phyloP scores from a whole-genome alignment of 2,113 vertebrate species.

The Zapornia atra region DNA sequence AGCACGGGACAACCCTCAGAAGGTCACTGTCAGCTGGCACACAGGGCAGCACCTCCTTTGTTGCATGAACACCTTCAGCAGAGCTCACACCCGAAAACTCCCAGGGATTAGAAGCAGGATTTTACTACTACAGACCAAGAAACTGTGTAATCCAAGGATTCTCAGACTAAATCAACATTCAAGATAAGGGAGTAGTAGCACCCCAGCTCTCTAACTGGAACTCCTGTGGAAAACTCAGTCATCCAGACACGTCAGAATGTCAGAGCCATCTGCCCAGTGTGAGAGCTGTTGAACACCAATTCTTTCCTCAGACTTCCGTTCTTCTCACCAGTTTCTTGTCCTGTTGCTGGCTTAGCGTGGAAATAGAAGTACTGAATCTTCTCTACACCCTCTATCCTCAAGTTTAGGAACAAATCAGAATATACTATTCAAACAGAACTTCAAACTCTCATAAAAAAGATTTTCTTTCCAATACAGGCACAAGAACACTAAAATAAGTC shows the following conservation, averaged over 20 bases:
- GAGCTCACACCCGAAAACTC: background rate
- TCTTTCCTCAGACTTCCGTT: background rate
- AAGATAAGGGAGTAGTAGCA: background rate
- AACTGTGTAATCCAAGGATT: background rate
- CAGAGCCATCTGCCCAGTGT: background rate
- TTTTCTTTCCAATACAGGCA: background rate
- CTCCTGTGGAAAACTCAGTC: background rate
- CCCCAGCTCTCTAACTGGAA: accelerated
- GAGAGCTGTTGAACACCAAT: background rate
- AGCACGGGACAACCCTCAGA: background rate
- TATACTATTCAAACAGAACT: background rate
- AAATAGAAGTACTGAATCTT: background rate
- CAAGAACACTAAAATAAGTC: background rate
- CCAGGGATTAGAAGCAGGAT: background rate
- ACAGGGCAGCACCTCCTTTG: background rate
- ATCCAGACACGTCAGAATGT: background rate
- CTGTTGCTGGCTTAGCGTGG: background rate
- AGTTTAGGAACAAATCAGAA: background rate
- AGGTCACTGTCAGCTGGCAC: background rate
- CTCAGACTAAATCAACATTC: background rate
- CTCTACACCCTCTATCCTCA: background rate
- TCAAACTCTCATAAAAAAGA: background rate
- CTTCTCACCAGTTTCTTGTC: background rate
- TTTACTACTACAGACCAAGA: background rate
- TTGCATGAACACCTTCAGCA: background rate